Percentiles rank a stretch among this genome's conserved stretches.
phyloP scores from a whole-genome alignment of 1,140 invertebrate species.

The Frieseomelitta varia region DNA sequence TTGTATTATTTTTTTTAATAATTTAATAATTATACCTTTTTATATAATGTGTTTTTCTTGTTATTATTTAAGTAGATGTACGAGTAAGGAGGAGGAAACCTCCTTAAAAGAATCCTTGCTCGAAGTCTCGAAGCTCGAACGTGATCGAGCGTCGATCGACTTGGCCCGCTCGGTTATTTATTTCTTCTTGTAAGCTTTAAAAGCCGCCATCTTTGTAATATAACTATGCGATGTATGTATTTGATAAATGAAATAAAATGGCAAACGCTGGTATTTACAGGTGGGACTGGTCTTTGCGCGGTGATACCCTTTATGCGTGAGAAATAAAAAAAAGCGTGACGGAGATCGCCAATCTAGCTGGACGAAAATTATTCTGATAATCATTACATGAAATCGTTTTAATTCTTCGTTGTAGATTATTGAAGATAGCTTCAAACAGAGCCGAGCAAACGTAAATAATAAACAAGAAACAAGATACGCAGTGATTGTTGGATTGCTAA shows the following conservation, averaged over 20 bases:
- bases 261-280: background rate
- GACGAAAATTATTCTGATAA: too few relatives aligned
- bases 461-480: too few relatives aligned
- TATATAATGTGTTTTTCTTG: slow-evolving; percentile 14
- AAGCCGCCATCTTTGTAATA: slow-evolving; percentile 28
- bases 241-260: slow-evolving; percentile 6
- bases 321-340: too few relatives aligned
- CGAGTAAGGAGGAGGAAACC: background rate
- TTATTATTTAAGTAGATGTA: slow-evolving; percentile 8
- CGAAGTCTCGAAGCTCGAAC: slow-evolving; percentile 27
- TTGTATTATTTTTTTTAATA: slow-evolving; percentile 42
- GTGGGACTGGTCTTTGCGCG: too few relatives aligned
- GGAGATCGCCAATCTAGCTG: too few relatives aligned
- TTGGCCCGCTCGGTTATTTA: slow-evolving; percentile 26
- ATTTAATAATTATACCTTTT: slow-evolving; percentile 25
- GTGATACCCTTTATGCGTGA: too few relatives aligned
- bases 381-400: too few relatives aligned
- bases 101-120: background rate
- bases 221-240: slow-evolving; percentile 18
- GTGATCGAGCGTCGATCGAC: slow-evolving; percentile 32
- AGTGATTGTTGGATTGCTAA: too few relatives aligned
- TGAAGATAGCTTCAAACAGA: too few relatives aligned
- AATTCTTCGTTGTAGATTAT: too few relatives aligned
- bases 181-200: slow-evolving; percentile 28
- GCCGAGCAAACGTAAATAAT: too few relatives aligned